Base-by-base conservation (phyloP, 2,888 invertebrate species). In the Caenorhabditis sulstoni region DNA sequence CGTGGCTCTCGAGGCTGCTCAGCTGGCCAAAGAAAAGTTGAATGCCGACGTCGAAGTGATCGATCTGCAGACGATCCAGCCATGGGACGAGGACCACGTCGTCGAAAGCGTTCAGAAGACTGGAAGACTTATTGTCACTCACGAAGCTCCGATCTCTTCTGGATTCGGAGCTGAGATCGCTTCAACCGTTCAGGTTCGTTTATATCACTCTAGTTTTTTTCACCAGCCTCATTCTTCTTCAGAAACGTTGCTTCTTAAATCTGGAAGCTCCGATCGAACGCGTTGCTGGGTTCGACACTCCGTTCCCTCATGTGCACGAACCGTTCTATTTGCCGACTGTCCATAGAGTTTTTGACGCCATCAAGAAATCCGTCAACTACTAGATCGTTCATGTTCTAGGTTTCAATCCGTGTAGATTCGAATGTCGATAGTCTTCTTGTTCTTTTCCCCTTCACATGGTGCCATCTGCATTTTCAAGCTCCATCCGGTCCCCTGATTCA, bases 81-180 rank as follows among this genome's bases (percentile, higher is more conserved):
- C 99, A 3, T 99, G 97, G 97, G 99, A 99, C 91, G 93, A 93
- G 85, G 94, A 96, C 49, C 94, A 97, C 1, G 93, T 99, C 49
- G 94, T 94, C 90, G 93, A 95, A 97, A 97, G 97, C 0, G 97
- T 94, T 39, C 94, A 93, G 90, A 99, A 97, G 92, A 99, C 98
- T 0, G 97, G 97, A 0, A 93, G 96, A 9, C 94, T 94, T 29
- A 91, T 99, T 50, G 93, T 99, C 35, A 93, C 97, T 0, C 99
- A 99, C 91, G 99, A 99, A 92, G 99, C 99, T 0, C 98, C 99
- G 0, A 91, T 96, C 65, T 97, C 97, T 0, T 93, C 94, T 84
- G 99, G 99, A 12, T 97, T 99, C 91, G 99, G 96, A 0, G 95
- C 96, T 1, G 99, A 99, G 92, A 92, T 99, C 14, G 95, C 97